Evolutionary conservation across 2,888 invertebrate genomes (phyloP).

Genomic region (Melipona beecheii): DNA sequence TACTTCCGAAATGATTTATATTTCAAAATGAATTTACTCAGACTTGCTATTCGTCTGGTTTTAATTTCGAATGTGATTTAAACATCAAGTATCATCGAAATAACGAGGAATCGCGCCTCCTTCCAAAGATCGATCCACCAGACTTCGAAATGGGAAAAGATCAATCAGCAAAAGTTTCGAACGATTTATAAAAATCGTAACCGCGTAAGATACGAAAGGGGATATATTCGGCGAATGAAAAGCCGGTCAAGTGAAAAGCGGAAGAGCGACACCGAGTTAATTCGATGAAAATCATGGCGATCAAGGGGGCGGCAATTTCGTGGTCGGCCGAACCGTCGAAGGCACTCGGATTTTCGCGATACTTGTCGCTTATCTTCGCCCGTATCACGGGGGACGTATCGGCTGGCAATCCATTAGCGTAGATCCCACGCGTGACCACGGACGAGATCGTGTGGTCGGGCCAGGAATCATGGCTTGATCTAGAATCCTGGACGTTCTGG

Average conservation of each 20-base stretch:
- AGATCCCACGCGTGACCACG: conserved; percentile 70
- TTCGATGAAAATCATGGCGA: conserved; percentile 33
- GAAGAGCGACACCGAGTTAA: conserved; percentile 14
- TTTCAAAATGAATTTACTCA: too few relatives aligned
- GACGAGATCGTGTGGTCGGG: conserved; percentile 70
- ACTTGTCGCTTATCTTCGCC: conserved; percentile 57
- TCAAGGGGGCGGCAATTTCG: conserved; percentile 24
- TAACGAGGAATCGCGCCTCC: too few relatives aligned
- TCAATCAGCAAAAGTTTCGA: background rate
- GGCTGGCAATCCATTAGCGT: conserved; percentile 70
- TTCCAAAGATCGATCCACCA: too few relatives aligned
- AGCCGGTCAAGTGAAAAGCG: background rate
- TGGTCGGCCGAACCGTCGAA: conserved; percentile 39
- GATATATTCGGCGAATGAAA: background rate
- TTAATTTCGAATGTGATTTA: too few relatives aligned
- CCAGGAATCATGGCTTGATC: conserved; percentile 69
- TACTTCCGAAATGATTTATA: too few relatives aligned
- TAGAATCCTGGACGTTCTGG: conserved; percentile 64
- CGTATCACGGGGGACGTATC: conserved; percentile 45
- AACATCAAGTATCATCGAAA: too few relatives aligned
- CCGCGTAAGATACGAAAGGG: too few relatives aligned
- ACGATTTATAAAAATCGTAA: too few relatives aligned
- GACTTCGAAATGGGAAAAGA: background rate
- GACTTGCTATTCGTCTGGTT: too few relatives aligned
- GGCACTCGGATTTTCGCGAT: conserved; percentile 59